These are phyloP conservation scores for Melanerpes formicivorus DNA, from an alignment of 2,113 vertebrate genomes.

Conservation along the genomic window DNA sequence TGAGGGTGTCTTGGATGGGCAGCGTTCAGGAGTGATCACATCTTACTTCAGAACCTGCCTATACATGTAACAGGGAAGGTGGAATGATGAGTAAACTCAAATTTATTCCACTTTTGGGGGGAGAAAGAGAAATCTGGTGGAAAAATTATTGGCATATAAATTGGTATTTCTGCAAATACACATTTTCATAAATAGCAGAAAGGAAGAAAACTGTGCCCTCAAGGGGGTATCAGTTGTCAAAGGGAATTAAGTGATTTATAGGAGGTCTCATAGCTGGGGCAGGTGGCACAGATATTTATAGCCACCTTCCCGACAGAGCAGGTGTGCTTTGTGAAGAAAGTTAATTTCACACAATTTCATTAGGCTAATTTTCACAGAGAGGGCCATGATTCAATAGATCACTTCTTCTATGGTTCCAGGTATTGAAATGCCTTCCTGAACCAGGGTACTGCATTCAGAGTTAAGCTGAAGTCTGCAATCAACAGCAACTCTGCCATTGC, in stretches of 20 bases:
- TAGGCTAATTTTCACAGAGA: constrained; percentile 25
- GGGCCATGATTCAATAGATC: constrained; percentile 12
- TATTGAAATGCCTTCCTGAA: background rate
- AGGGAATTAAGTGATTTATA: constrained; percentile 48
- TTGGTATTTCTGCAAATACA: background rate
- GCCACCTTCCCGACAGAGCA: constrained; percentile 36
- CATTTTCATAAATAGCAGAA: background rate
- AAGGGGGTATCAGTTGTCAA: constrained; percentile 14
- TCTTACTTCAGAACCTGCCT: background rate
- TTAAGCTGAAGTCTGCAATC: background rate
- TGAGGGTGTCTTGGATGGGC: background rate
- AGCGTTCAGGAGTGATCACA: background rate
- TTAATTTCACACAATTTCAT: constrained; percentile 55
- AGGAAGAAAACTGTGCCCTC: background rate
- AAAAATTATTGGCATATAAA: background rate
- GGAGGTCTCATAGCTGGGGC: constrained; percentile 29
- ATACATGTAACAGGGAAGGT: fast-evolving
- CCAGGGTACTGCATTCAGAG: background rate
- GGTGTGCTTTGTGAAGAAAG: constrained; percentile 61
- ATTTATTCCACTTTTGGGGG: background rate
- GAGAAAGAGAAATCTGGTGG: background rate
- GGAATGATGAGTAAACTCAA: background rate
- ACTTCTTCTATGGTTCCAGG: background rate
- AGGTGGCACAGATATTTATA: constrained; percentile 65
- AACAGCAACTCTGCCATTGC: background rate